A percentile compares a stretch with the other conserved stretches of the same genome.
Evolutionary conservation across 2,113 vertebrate genomes (phyloP).

Genomic region (Lagenorhynchus albirostris): DNA sequence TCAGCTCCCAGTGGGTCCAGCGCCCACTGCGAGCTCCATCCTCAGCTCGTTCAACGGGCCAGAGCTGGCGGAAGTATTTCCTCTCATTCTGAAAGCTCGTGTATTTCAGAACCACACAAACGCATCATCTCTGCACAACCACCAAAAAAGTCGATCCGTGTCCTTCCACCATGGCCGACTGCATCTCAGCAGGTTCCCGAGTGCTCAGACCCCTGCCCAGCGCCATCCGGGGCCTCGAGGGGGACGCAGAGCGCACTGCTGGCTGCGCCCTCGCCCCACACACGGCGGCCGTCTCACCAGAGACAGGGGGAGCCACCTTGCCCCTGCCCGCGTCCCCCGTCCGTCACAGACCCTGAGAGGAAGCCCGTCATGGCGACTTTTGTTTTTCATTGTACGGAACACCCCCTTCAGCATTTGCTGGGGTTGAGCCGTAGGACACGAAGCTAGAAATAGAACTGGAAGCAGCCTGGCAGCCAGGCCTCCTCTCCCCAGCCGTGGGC

Average conservation of each 20-base stretch:
- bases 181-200: rapidly evolving
- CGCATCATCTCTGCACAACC: rapidly evolving
- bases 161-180: rapidly evolving
- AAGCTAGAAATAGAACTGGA: conserved; percentile 22
- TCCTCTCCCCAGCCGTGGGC: not conserved
- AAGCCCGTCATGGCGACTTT: rapidly evolving
- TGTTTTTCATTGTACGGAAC: not conserved
- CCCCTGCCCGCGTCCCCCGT: rapidly evolving
- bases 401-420: not conserved
- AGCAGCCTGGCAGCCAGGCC: not conserved
- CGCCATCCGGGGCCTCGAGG: no score
- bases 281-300: rapidly evolving
- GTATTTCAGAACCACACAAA: not conserved
- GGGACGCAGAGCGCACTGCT: rapidly evolving
- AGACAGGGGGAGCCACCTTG: not conserved
- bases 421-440: not conserved
- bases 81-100: not conserved
- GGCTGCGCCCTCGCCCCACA: rapidly evolving
- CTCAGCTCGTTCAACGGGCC: not conserved
- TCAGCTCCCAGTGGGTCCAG: rapidly evolving
- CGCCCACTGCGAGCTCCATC: rapidly evolving
- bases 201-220: rapidly evolving
- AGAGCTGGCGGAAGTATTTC: rapidly evolving
- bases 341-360: not conserved
- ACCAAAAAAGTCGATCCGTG: rapidly evolving